phyloP scores from a whole-genome alignment of 2,888 invertebrate genomes.

The Onchidella celtica region DNA sequence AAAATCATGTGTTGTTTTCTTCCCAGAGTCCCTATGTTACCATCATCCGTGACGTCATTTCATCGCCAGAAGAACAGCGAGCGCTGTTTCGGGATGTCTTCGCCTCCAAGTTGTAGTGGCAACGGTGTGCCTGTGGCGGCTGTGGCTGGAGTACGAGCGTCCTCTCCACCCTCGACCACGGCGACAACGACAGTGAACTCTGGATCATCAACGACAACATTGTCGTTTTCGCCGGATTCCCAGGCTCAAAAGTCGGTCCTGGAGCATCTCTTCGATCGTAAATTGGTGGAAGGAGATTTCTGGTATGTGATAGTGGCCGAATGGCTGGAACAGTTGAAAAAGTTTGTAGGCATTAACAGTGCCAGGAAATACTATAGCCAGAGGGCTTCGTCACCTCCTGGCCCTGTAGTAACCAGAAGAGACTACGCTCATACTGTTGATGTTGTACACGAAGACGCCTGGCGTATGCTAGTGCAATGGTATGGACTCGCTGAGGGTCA shows the following conservation, averaged over 20 bases:
- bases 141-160: slow-evolving; percentile 44
- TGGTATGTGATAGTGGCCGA: slow-evolving; percentile 76
- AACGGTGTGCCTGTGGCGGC: slow-evolving; percentile 29
- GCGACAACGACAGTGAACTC: slow-evolving; percentile 18
- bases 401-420: slow-evolving; percentile 69
- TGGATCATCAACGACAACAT: slow-evolving; percentile 18
- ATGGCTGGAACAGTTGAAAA: slow-evolving; percentile 75
- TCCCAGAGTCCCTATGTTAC: slow-evolving; percentile 38
- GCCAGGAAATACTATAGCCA: slow-evolving; percentile 73
- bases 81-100: slow-evolving; percentile 56
- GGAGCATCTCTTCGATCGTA: slow-evolving; percentile 69
- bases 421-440: slow-evolving; percentile 75
- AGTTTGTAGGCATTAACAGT: slow-evolving; percentile 69
- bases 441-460: slow-evolving; percentile 74
- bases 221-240: slow-evolving; percentile 60
- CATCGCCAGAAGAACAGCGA: slow-evolving; percentile 49
- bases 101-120: slow-evolving; percentile 42
- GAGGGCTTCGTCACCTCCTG: slow-evolving; percentile 66
- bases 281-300: slow-evolving; percentile 73
- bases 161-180: slow-evolving; percentile 38
- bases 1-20: background rate
- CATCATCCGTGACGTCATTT: slow-evolving; percentile 53
- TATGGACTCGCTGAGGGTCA: slow-evolving; percentile 76
- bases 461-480: slow-evolving; percentile 73
- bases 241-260: slow-evolving; percentile 70